A percentile compares a stretch with the other conserved stretches of the same genome.
phyloP scores from a whole-genome alignment of 2,888 invertebrate genomes.

The Phengaris arion region DNA sequence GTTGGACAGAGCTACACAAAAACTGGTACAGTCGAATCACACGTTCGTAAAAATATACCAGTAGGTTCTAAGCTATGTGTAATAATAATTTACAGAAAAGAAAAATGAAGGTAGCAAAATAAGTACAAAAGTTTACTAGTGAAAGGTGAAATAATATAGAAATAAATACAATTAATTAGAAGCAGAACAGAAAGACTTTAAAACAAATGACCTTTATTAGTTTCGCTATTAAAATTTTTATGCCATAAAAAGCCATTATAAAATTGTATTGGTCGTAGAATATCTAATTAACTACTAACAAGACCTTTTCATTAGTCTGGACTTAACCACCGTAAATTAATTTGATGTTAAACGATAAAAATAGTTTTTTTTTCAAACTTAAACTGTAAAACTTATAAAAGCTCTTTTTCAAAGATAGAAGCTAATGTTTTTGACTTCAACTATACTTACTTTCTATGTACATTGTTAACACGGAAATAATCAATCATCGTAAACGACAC shows the following conservation, averaged over 20 bases:
- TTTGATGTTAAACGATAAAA: background rate
- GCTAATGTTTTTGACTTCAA: background rate
- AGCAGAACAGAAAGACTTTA: background rate
- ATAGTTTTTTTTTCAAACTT: background rate
- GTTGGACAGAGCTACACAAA: background rate
- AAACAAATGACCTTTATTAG: background rate
- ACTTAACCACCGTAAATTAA: background rate
- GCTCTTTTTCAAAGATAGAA: background rate
- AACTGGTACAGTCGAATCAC: background rate
- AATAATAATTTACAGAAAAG: too few relatives aligned
- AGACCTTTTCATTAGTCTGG: background rate
- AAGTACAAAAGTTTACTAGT: too few relatives aligned
- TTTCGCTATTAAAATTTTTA: background rate
- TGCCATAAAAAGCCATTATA: background rate
- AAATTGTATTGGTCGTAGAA: background rate
- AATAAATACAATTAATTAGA: background rate
- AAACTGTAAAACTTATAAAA: background rate
- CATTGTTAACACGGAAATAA: conserved; percentile 24
- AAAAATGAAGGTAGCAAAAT: too few relatives aligned
- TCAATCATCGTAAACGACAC: conserved; percentile 22
- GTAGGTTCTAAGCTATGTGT: too few relatives aligned
- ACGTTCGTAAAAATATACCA: too few relatives aligned
- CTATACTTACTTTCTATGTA: conserved; percentile 14
- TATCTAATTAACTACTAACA: background rate
- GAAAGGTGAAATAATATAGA: too few relatives aligned